Percentiles rank a stretch among this genome's conserved stretches.
phyloP scores from a whole-genome alignment of 1,140 invertebrate species.

The Musca vetustissima region DNA sequence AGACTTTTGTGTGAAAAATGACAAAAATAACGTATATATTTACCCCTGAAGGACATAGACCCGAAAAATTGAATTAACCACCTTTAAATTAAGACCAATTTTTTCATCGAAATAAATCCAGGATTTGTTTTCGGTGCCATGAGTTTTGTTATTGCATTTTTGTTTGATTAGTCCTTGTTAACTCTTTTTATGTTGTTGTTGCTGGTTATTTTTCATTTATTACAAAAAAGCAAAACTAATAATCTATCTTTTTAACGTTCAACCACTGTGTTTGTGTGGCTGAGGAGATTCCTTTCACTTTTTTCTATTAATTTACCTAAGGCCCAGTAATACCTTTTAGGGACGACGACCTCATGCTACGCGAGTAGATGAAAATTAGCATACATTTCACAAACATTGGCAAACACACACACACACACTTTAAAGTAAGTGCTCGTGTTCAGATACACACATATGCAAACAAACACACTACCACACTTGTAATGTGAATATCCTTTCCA shows the following conservation, averaged over 20 bases:
- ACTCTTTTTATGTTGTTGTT: too few relatives aligned
- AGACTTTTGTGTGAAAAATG: too few relatives aligned
- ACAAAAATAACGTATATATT: too few relatives aligned
- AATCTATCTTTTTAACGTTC: too few relatives aligned
- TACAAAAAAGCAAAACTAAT: background rate
- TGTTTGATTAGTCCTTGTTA: too few relatives aligned
- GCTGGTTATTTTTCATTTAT: background rate
- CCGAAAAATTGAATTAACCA: too few relatives aligned
- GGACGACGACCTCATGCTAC: conserved; percentile 7
- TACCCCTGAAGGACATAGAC: too few relatives aligned
- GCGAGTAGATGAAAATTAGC: background rate
- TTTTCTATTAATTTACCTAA: conserved; percentile 17
- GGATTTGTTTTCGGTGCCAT: too few relatives aligned
- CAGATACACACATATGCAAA: background rate
- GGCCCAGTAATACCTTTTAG: conserved; percentile 4
- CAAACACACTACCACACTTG: background rate
- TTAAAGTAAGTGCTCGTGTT: background rate
- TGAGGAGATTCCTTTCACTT: conserved; percentile 17
- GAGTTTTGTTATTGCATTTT: too few relatives aligned
- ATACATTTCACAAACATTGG: conserved; percentile 5
- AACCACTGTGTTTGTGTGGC: background rate
- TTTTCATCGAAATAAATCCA: too few relatives aligned
- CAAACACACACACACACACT: background rate
- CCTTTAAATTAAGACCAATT: too few relatives aligned
- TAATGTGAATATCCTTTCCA: background rate